phyloP scores from a whole-genome alignment of 2,888 invertebrate species.

The Antitype chi region DNA sequence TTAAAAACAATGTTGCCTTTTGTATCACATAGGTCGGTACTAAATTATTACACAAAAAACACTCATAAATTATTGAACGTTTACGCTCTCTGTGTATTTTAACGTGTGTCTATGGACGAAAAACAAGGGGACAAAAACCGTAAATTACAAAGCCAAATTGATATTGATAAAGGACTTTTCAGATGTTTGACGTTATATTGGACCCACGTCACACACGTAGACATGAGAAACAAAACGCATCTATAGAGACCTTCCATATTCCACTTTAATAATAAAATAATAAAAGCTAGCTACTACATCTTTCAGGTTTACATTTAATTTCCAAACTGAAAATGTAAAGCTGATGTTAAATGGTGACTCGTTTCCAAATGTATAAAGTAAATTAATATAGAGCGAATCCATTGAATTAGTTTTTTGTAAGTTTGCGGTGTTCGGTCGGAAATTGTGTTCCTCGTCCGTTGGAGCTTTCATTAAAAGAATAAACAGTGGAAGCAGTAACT shows the following conservation, averaged over 20 bases:
- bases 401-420: slow-evolving; percentile 40
- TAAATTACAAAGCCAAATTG: slow-evolving; percentile 54
- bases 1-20: slow-evolving; percentile 11
- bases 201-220: slow-evolving; percentile 56
- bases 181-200: slow-evolving; percentile 51
- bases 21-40: not conserved
- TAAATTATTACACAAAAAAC: slow-evolving; percentile 20
- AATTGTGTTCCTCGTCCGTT: slow-evolving; percentile 14
- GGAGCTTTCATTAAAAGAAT: slow-evolving; percentile 14
- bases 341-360: not conserved
- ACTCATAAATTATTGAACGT: slow-evolving; percentile 29
- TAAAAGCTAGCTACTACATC: not conserved
- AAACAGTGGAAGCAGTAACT: slow-evolving; percentile 25
- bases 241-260: slow-evolving; percentile 19
- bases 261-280: slow-evolving; percentile 31
- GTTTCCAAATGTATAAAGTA: slow-evolving; percentile 24
- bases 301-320: slow-evolving; percentile 23
- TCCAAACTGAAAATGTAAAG: not conserved
- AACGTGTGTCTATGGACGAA: slow-evolving; percentile 7
- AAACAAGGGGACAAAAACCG: slow-evolving; percentile 23
- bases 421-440: slow-evolving; percentile 22
- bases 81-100: slow-evolving; percentile 20
- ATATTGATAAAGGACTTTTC: slow-evolving; percentile 60
- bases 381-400: slow-evolving; percentile 6
- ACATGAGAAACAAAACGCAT: slow-evolving; percentile 48